Evolutionary conservation across 53 echinoderm and acorn worm species (phyloP).

Genomic region (Zoroaster sp.): DNA sequence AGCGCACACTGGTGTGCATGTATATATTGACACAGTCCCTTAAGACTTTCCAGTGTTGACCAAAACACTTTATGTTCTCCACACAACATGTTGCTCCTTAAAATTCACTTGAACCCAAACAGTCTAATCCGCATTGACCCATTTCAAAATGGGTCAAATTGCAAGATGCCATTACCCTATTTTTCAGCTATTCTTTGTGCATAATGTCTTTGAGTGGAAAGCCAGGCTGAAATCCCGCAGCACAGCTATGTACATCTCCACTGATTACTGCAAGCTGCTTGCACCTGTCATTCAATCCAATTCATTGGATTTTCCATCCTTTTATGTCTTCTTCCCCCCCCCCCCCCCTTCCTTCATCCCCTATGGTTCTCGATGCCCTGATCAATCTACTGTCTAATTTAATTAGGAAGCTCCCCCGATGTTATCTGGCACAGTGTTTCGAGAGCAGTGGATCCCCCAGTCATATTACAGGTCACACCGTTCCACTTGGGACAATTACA

Average conservation of each 20-base stretch:
- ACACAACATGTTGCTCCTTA: not conserved
- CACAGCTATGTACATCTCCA: not conserved
- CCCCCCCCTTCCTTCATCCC: not conserved
- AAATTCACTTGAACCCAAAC: not conserved
- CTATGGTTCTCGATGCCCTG: not conserved
- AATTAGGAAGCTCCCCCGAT: slow-evolving; percentile 27
- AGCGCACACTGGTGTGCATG: no score
- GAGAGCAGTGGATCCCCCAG: slow-evolving; percentile 4
- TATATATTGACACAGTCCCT: no score
- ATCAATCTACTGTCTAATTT: slow-evolving; percentile 1
- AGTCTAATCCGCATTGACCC: not conserved
- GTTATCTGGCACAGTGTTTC: slow-evolving; percentile 17
- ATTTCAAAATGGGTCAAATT: no score
- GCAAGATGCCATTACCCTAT: not conserved
- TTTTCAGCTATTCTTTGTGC: not conserved
- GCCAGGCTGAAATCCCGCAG: not conserved
- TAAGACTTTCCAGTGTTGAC: no score
- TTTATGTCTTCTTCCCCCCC: no score
- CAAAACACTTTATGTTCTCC: no score
- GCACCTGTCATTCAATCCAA: not conserved
- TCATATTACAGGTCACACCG: not conserved
- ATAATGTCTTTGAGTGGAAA: not conserved
- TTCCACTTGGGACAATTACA: not conserved
- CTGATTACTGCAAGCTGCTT: not conserved
- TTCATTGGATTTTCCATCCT: no score